These are phyloP conservation scores for Mesoligia furuncula DNA, from an alignment of 2,888 invertebrate genomes.

Conservation along the genomic window DNA sequence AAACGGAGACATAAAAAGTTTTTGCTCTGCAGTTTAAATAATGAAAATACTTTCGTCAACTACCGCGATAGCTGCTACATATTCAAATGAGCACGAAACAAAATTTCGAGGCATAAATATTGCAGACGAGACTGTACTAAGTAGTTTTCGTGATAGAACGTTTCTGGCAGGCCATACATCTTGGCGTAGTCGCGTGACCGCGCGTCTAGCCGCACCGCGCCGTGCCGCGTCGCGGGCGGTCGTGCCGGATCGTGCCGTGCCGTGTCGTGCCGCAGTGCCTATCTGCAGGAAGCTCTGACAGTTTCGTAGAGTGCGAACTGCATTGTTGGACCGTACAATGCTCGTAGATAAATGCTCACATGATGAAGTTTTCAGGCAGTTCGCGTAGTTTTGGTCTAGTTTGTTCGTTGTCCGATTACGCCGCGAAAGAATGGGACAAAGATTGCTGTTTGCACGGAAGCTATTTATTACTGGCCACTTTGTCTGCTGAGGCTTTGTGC, in stretches of 20 bases:
- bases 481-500: conserved; percentile 22
- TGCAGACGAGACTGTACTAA: conserved; percentile 53
- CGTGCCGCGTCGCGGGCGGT: conserved; percentile 9
- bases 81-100: conserved; percentile 62
- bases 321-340: conserved; percentile 64
- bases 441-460: conserved; percentile 37
- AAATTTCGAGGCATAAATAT: conserved; percentile 59
- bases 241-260: conserved; percentile 35
- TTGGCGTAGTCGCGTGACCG: conserved; percentile 47
- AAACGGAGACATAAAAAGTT: conserved; percentile 56
- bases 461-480: conserved; percentile 49
- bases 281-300: conserved; percentile 67
- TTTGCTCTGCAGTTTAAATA: conserved; percentile 58
- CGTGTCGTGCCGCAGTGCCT: conserved; percentile 61
- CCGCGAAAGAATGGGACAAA: conserved; percentile 58
- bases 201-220: conserved; percentile 21
- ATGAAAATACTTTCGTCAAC: conserved; percentile 62
- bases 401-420: conserved; percentile 53
- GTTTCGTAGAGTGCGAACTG: conserved; percentile 65
- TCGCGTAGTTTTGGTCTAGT: conserved; percentile 53
- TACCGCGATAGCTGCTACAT: conserved; percentile 52
- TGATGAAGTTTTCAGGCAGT: conserved; percentile 61
- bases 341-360: conserved; percentile 59
- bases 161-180: conserved; percentile 62
- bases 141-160: conserved; percentile 59